These are phyloP conservation scores for Proales similis DNA, from an alignment of 1,140 invertebrate genomes.

Conservation along the genomic window DNA sequence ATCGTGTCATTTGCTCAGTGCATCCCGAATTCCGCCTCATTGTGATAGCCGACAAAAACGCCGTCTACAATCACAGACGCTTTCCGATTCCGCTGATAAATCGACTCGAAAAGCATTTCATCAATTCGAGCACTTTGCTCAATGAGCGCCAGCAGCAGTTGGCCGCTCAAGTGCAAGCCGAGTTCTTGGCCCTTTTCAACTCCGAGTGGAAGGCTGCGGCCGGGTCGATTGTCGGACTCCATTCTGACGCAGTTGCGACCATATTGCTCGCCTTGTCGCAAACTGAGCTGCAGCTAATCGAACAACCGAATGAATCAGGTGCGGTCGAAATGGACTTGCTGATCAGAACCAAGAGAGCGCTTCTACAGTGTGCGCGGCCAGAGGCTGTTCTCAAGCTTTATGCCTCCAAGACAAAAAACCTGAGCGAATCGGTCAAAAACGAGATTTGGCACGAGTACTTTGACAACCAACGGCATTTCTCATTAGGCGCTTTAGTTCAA, in stretches of 20 bases:
- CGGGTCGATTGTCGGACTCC: slow-evolving; percentile 40
- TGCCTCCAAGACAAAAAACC: slow-evolving; percentile 37
- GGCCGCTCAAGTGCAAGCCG: slow-evolving; percentile 41
- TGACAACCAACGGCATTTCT: slow-evolving; percentile 42
- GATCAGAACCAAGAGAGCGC: slow-evolving; percentile 34
- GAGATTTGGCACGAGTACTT: slow-evolving; percentile 41
- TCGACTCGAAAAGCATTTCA: slow-evolving; percentile 47
- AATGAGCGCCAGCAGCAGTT: slow-evolving; percentile 40
- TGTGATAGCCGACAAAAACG: slow-evolving; percentile 47
- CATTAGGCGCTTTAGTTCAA: slow-evolving; percentile 9
- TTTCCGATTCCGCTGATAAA: slow-evolving; percentile 50
- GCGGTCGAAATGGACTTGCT: slow-evolving; percentile 38
- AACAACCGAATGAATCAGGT: too few relatives aligned
- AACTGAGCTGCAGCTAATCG: not conserved
- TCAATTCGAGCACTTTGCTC: slow-evolving; percentile 43
- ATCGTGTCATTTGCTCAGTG: slow-evolving; percentile 48
- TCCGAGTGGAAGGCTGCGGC: not conserved
- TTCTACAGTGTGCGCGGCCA: slow-evolving; percentile 42
- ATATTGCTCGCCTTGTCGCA: slow-evolving; percentile 41
- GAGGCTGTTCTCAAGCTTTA: slow-evolving; percentile 42
- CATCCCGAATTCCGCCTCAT: slow-evolving; percentile 47
- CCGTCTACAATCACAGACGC: slow-evolving; percentile 43
- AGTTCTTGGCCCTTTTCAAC: slow-evolving; percentile 42
- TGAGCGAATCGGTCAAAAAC: slow-evolving; percentile 23
- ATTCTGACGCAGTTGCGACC: slow-evolving; percentile 45